Percentiles rank a stretch among this genome's conserved stretches.
Evolutionary conservation across 2,888 invertebrate genomes (phyloP).

Genomic region (Dascillus cervinus): DNA sequence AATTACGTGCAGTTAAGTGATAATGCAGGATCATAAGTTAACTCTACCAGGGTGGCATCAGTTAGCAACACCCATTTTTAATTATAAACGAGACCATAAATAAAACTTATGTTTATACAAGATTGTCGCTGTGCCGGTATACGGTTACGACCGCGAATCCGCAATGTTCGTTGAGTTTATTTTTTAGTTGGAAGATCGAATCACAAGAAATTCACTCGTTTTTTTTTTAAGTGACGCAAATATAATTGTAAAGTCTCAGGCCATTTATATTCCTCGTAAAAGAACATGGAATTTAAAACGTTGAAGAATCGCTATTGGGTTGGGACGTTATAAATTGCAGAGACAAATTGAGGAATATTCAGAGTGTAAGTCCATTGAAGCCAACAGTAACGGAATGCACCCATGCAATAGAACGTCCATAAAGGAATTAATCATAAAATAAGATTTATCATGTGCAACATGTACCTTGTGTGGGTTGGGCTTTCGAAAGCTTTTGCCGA

Average conservation of each 20-base stretch:
- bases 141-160: too few relatives aligned
- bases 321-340: slow-evolving; percentile 24
- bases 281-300: too few relatives aligned
- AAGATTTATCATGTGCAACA: too few relatives aligned
- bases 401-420: slow-evolving; percentile 18
- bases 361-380: slow-evolving; percentile 14
- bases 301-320: slow-evolving; percentile 16
- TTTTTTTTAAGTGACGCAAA: too few relatives aligned
- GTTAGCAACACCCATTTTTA: slow-evolving; percentile 9
- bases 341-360: slow-evolving; percentile 25
- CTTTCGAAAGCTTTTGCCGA: too few relatives aligned
- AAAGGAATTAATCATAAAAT: slow-evolving; percentile 19
- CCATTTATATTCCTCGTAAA: too few relatives aligned
- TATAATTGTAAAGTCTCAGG: too few relatives aligned
- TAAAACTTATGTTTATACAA: slow-evolving; percentile 1
- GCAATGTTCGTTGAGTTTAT: too few relatives aligned
- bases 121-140: too few relatives aligned
- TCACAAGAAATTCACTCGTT: too few relatives aligned
- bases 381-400: slow-evolving; percentile 13
- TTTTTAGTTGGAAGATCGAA: too few relatives aligned
- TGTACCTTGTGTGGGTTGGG: too few relatives aligned
- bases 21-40: slow-evolving; percentile 7
- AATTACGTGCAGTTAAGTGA: slow-evolving; percentile 12
- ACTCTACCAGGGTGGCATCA: slow-evolving; percentile 6
- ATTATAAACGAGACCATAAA: slow-evolving; percentile 13